Conservation (phyloP, 2,113 vertebrate species). For the Oostethus manadensis region DNA sequence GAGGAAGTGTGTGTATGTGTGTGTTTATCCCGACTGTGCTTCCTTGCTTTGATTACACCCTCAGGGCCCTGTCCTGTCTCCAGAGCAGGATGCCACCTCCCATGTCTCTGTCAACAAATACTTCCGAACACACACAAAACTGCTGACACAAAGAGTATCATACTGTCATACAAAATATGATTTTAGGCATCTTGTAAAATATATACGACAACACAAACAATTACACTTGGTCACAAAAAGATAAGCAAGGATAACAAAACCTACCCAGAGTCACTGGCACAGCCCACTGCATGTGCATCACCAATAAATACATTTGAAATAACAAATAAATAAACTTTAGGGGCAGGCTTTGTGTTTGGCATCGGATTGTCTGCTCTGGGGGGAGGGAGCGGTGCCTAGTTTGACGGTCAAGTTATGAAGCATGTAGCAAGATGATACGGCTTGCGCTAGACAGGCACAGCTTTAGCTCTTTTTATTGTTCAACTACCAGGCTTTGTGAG, state of each 20-base stretch:
- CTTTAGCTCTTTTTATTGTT: too few species aligned
- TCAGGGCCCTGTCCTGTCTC: constrained; percentile 55
- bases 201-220: constrained; percentile 2
- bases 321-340: too few species aligned
- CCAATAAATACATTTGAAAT: too few species aligned
- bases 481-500: too few species aligned
- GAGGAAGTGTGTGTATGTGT: constrained; percentile 24
- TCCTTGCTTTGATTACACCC: constrained; percentile 71
- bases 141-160: constrained; percentile 8
- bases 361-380: too few species aligned
- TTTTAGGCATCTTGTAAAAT: constrained; percentile 12
- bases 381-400: too few species aligned
- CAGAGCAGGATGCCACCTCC: constrained; percentile 64
- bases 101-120: constrained; percentile 65
- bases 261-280: constrained; percentile 53
- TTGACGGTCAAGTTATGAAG: too few species aligned
- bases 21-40: constrained; percentile 57
- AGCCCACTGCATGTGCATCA: too few species aligned
- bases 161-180: constrained; percentile 20
- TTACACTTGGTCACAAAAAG: constrained; percentile 26
- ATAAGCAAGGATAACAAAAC: constrained; percentile 34
- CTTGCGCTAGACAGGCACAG: too few species aligned
- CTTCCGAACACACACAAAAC: constrained; percentile 52
- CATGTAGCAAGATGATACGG: too few species aligned
- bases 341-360: too few species aligned